Conservation (phyloP, 2,113 vertebrate species). For the Hydropotes inermis region DNA sequence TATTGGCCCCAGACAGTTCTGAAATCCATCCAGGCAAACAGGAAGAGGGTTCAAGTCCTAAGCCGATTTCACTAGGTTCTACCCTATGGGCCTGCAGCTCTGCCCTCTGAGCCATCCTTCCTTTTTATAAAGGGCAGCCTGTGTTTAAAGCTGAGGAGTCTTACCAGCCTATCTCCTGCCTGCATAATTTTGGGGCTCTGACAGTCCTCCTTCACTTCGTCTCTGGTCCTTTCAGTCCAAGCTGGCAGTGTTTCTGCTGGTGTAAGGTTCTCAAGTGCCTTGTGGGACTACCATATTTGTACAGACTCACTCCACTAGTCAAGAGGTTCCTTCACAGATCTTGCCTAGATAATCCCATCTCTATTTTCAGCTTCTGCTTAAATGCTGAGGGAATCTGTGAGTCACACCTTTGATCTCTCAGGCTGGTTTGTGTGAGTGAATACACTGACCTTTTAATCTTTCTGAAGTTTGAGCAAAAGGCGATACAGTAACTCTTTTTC, state of each 20-base stretch:
- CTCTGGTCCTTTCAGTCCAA: background rate
- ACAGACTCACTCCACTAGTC: background rate
- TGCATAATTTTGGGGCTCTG: background rate
- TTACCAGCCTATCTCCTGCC: background rate
- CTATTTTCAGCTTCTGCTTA: conserved; percentile 34
- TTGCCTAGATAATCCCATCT: background rate
- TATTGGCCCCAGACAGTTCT: background rate
- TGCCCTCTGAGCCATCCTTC: background rate
- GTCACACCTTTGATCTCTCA: background rate
- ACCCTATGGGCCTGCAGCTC: background rate
- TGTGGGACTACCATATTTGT: background rate
- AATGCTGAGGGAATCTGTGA: background rate
- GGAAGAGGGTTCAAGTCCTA: background rate
- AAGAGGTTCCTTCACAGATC: background rate
- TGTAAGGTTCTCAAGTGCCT: background rate
- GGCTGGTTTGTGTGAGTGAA: background rate
- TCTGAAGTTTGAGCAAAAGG: background rate
- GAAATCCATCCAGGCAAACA: background rate
- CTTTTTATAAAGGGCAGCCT: background rate
- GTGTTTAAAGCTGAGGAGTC: background rate
- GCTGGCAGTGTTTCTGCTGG: background rate
- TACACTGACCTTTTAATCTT: background rate
- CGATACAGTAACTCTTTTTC: background rate
- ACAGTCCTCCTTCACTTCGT: background rate
- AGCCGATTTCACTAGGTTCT: background rate